Base-by-base conservation (phyloP, 2,113 vertebrate genomes). In the Pelmatolapia mariae region DNA sequence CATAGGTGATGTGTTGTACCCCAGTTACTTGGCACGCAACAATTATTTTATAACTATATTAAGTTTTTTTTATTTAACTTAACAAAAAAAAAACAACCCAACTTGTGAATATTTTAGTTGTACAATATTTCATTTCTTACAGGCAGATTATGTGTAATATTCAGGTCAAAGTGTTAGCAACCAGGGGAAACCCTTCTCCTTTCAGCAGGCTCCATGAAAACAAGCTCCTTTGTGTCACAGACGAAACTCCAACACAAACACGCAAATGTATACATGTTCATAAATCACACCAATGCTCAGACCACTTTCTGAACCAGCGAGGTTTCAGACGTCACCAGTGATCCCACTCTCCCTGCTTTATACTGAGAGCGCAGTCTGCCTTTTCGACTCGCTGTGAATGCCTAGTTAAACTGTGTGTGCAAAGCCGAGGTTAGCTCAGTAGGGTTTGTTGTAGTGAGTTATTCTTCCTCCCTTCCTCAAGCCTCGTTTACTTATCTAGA, bases 341-440 rank as follows among this genome's bases (percentile, higher is more conserved):
- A 54, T 24, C 10, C 4, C 53, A 0, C 52, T 22, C 52, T 11
- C 2, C 52, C 53, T 54, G 53, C 53, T 24, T 54, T 54, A 54
- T 53, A n/a, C 10, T 12, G 10, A 24, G 10, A 24, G 53, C 1
- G 2, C 38, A 40, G 38, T 54, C 53, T 54, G 53, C 53, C 53
- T 54, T 54, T 54, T 54, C 3, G 0, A 7, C 22, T 12, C 2
- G 2, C 22, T 24, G 11, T 56, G 22, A 56, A 56, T 56, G 53
- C 53, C 53, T 56, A 56, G 53, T 56, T 56, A 56, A 56, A 13
- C 22, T 13, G 22, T 56, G 53, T 56, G 53, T 13, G 53, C 7
- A 13, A 3, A 56, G 22, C 54, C 0, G 0, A 8, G 53, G 53
- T 56, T 24, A 56, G 53, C 53, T 56, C 11, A 0, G 1, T 8